Evolutionary conservation across 2,888 invertebrate genomes (phyloP), one percentile per base, ranked within the genome.

Genomic region (Napeogenes sylphis): DNA sequence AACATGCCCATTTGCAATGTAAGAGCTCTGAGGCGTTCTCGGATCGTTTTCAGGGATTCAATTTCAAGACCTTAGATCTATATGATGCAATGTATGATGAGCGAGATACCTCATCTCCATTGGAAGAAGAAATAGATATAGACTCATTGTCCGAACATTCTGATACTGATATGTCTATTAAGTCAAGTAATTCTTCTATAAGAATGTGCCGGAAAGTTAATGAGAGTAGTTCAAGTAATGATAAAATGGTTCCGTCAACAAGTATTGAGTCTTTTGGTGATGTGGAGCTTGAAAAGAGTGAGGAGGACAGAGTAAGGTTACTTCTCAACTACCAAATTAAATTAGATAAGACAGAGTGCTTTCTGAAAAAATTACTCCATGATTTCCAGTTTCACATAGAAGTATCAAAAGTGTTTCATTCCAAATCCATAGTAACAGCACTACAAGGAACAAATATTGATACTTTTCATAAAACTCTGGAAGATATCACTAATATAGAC

Each of bases 331-430:
- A 88, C 66, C 84, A 87, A 69, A 75, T 75, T 62, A 83, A 82
- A 61, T 72, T 90, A 4, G 85, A 87, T 55, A 85, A 85, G 64
- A 70, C 87, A 14, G 87, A 88, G 51, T 67, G 69, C 47, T 68
- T 84, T 0, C 68, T 90, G 0, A 84, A 84, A 62, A 84, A 87
- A 45, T 55, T 90, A 32, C 70, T 90, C 0, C 68, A 78, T 0
- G 88, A 90, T 55, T 88, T 90, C 61, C 81, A 85, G 62, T 90
- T 88, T 56, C 88, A 89, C 59, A 85, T 90, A 64, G 85, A 90
- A 67, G 84, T 90, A 0, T 87, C 90, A 0, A 90, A 88, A 73
- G 73, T 90, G 1, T 89, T 90, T 42, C 76, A 80, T 1, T 75
- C 73, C 13, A 79, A 76, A 14, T 78, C 85, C 3, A 63, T 82